phyloP scores from a whole-genome alignment of 2,888 invertebrate species.

The Mylabris sibirica region DNA sequence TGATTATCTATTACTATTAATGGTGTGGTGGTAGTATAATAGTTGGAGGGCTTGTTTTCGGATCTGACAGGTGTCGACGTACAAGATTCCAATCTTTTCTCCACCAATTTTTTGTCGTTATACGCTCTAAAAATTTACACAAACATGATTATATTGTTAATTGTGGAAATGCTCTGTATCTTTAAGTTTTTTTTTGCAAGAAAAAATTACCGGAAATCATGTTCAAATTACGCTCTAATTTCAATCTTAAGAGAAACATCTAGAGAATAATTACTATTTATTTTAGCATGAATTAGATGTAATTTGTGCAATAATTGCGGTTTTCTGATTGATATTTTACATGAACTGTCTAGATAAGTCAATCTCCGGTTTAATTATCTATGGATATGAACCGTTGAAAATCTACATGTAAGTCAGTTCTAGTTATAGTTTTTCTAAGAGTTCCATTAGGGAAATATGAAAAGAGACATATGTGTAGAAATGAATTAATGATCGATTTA shows the following conservation, averaged over 20 bases:
- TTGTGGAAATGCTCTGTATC: background rate
- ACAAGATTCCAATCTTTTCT: background rate
- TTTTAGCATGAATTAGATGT: background rate
- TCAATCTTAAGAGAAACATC: background rate
- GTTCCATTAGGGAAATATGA: background rate
- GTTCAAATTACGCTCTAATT: background rate
- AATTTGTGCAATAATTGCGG: background rate
- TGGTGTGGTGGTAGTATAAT: background rate
- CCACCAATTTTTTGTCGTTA: no score
- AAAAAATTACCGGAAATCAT: background rate
- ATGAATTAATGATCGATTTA: background rate
- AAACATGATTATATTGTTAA: no score
- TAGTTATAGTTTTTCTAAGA: background rate
- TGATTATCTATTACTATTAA: slow-evolving; percentile 10
- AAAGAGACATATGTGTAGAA: background rate
- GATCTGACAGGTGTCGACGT: background rate
- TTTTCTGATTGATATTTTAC: slow-evolving; percentile 5
- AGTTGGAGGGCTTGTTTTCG: background rate
- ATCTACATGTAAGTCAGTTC: background rate
- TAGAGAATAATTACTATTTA: background rate
- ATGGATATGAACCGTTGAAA: slow-evolving; percentile 2
- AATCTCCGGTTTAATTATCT: slow-evolving; percentile 21
- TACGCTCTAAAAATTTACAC: background rate
- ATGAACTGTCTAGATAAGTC: background rate
- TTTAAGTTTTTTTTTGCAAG: background rate